Conservation (phyloP, 1,140 invertebrate genomes). For the Heliconius eleuchia region DNA sequence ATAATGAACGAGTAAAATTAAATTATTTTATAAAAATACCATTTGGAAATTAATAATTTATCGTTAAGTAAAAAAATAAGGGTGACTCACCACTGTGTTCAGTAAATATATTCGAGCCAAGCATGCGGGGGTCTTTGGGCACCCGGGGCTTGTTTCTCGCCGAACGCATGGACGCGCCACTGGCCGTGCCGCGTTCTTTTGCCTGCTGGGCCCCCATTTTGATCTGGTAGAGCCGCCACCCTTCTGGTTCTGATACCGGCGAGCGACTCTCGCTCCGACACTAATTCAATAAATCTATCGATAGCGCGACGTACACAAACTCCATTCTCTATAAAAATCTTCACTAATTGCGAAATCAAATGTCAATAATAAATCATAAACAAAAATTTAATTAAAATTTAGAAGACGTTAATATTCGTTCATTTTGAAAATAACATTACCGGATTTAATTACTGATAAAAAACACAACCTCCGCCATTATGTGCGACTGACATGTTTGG, state of each 20-base stretch:
- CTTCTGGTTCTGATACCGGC: constrained; percentile 40
- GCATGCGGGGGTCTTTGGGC: constrained; percentile 89
- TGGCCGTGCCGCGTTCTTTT: constrained; percentile 88
- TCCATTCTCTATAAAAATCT: constrained; percentile 48
- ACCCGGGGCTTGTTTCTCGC: constrained; percentile 86
- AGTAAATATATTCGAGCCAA: constrained; percentile 93
- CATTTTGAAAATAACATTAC: constrained; percentile 55
- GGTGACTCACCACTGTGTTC: constrained; percentile 90
- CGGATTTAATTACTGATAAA: constrained; percentile 55
- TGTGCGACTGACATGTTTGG: constrained; percentile 68
- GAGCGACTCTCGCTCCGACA: constrained; percentile 43
- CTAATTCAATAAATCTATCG: constrained; percentile 69
- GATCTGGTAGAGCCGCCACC: constrained; percentile 43
- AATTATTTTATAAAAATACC: not conserved
- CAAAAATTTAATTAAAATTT: constrained; percentile 9
- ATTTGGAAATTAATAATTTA: not conserved
- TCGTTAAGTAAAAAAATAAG: constrained; percentile 19
- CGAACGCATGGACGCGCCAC: constrained; percentile 85
- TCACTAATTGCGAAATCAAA: constrained; percentile 31
- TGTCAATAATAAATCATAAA: constrained; percentile 27
- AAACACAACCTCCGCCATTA: constrained; percentile 76
- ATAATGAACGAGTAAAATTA: not conserved
- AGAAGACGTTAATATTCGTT: constrained; percentile 32
- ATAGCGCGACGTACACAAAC: constrained; percentile 54
- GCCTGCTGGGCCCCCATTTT: constrained; percentile 94